Evolutionary conservation across 2,888 invertebrate species (phyloP).

Genomic region (Stenchaetothrips biformis): DNA sequence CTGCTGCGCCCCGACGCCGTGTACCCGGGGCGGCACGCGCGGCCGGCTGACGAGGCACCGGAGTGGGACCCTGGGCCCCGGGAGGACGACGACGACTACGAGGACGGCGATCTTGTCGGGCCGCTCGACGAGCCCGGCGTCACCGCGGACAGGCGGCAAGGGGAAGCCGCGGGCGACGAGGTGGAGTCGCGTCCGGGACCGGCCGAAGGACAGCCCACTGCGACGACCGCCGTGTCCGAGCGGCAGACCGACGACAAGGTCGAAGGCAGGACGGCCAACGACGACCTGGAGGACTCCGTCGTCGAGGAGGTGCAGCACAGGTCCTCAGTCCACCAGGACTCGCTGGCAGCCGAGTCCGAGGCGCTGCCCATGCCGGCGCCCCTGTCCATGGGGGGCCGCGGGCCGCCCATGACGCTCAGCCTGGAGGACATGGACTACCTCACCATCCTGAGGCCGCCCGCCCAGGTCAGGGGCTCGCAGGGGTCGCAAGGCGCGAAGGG

Average conservation of each 20-base stretch:
- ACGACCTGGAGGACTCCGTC: too few relatives aligned
- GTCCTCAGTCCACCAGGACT: background rate
- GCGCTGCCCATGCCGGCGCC: slow-evolving; percentile 3
- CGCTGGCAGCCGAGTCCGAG: background rate
- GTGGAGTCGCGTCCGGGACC: background rate
- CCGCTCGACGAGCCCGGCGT: background rate
- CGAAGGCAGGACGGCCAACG: background rate
- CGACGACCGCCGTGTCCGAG: background rate
- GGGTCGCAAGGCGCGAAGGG: background rate
- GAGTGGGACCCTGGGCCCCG: background rate
- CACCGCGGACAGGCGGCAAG: background rate
- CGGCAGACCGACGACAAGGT: background rate
- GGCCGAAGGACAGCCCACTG: background rate
- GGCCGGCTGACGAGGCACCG: background rate
- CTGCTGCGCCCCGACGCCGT: background rate
- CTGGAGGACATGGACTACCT: slow-evolving; percentile 24
- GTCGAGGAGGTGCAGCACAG: too few relatives aligned
- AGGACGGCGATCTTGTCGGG: background rate
- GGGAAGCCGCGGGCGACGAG: background rate
- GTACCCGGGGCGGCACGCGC: background rate
- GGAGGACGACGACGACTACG: background rate
- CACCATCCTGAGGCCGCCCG: slow-evolving; percentile 2
- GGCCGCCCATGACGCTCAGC: slow-evolving; percentile 11
- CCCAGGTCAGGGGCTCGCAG: background rate
- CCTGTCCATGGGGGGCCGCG: background rate